These are phyloP conservation scores for Xyrauchen texanus DNA, from an alignment of 2,113 vertebrate species.

Conservation along the genomic window DNA sequence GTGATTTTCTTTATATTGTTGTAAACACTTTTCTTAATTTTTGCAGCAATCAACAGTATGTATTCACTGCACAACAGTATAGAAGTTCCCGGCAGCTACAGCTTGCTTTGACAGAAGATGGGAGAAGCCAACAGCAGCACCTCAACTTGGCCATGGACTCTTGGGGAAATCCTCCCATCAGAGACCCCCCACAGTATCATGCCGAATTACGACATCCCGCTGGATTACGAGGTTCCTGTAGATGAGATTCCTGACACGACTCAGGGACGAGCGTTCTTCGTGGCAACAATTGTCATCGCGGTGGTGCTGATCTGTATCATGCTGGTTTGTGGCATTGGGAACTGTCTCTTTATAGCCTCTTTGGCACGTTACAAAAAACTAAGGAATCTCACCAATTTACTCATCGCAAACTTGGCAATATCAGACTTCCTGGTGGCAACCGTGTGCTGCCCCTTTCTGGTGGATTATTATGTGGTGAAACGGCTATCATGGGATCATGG, in stretches of 20 bases:
- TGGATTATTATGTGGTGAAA: conserved; percentile 95
- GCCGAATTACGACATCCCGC: conserved; percentile 62
- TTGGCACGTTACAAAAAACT: conserved; percentile 91
- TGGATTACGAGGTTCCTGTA: conserved; percentile 82
- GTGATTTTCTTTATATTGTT: neutral
- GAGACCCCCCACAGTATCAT: conserved; percentile 50
- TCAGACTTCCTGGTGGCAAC: conserved; percentile 95
- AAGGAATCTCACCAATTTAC: conserved; percentile 92
- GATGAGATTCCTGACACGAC: conserved; percentile 87
- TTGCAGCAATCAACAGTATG: neutral
- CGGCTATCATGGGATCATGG: conserved; percentile 94
- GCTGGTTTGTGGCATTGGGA: conserved; percentile 57
- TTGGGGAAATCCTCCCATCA: neutral
- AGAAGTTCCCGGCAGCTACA: neutral
- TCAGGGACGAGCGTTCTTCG: conserved; percentile 86
- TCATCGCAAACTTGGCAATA: conserved; percentile 94
- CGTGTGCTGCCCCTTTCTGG: conserved; percentile 93
- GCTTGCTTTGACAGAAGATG: conserved; percentile 50
- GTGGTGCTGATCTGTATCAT: conserved; percentile 75
- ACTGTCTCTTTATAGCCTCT: conserved; percentile 79
- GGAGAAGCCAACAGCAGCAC: conserved; percentile 39
- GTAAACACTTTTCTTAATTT: neutral
- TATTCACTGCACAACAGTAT: neutral
- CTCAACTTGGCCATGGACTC: conserved; percentile 2
- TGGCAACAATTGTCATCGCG: conserved; percentile 87